Conservation (phyloP, 2,797 vertebrate species). For the Nannoperca australis region DNA sequence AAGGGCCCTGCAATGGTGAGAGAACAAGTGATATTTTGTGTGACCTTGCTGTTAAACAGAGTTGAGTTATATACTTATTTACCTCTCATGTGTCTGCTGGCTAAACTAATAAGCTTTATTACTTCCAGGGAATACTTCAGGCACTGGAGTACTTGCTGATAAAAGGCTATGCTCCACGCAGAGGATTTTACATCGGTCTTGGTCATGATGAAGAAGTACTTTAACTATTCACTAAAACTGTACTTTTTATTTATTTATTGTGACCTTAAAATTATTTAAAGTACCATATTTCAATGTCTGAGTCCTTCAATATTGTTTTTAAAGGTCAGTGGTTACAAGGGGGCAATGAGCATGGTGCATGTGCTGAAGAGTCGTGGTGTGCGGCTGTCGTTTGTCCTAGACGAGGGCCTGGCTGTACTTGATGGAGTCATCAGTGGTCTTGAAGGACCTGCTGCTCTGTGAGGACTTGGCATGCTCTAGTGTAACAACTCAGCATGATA, state of each 20-base stretch:
- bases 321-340: conserved; percentile 87
- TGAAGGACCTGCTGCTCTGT: conserved; percentile 91
- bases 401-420: conserved; percentile 89
- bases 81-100: not conserved
- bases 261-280: too few relatives aligned
- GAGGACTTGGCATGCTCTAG: conserved; percentile 60
- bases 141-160: conserved; percentile 92
- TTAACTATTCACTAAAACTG: conserved; percentile 6
- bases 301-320: conserved; percentile 5
- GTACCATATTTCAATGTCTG: not conserved
- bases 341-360: conserved; percentile 87
- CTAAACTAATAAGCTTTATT: conserved; percentile 5
- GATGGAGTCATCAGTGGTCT: conserved; percentile 87
- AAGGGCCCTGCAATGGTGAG: conserved; percentile 92
- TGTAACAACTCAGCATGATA: not conserved
- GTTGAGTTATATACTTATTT: not conserved
- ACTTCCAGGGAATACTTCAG: conserved; percentile 91
- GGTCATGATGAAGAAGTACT: conserved; percentile 91
- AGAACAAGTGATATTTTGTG: not conserved
- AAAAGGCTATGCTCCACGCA: conserved; percentile 88
- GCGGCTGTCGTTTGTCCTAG: conserved; percentile 89
- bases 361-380: conserved; percentile 88
- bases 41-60: conserved; percentile 11
- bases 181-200: conserved; percentile 93
- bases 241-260: too few relatives aligned